Base-by-base conservation (phyloP, 2,888 invertebrate genomes). In the Phymatocera aterrima region DNA sequence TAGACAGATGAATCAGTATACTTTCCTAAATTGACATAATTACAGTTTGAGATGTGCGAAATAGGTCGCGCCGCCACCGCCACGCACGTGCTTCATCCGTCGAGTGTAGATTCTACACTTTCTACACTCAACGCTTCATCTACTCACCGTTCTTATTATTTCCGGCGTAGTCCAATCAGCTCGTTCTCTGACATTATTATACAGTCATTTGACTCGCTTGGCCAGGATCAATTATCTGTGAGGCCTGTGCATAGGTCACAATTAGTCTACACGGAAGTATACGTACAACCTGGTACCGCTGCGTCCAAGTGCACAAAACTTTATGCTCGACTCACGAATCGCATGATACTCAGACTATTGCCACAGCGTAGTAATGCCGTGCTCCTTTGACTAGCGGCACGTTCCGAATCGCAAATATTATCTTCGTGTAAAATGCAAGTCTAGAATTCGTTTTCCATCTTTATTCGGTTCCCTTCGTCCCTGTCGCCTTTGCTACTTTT, bases 1-100 rank as follows among this genome's bases (percentile, higher is more conserved):
- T 68, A 68, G 68, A 46, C 46, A 21, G 43, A 46, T 43, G 28
- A 51, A 6, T 43, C 46, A 34, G 28, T 68, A 68, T n/a, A 68
- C 3, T 15, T 68, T 46, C 24, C 24, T 68, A 68, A 46, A 68
- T 46, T 46, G 24, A 64, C 37, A 43, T 46, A 68, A 68, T 46
- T 40, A 68, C 68, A 68, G 12, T 46, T 28, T 28, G 68, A 68
- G 46, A 28, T 68, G 46, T 46, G 28, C 15, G 43, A 68, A 21
- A 68, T 46, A 43, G n/a, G n/a, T n/a, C n/a, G n/a, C n/a, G n/a
- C n/a, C 8, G 61, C 18, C n/a, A 37, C 61, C 34, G 61, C 12
- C 37, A 34, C 8, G 8, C 15, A 18, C 37, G 61, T 37, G 21
- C 24, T 54, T 8, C 24, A 24, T 54, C 24, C 54, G 24, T n/a